A percentile compares a stretch with the other conserved stretches of the same genome.
Conservation (phyloP, 2,797 vertebrate species). For the Labroides dimidiatus region DNA sequence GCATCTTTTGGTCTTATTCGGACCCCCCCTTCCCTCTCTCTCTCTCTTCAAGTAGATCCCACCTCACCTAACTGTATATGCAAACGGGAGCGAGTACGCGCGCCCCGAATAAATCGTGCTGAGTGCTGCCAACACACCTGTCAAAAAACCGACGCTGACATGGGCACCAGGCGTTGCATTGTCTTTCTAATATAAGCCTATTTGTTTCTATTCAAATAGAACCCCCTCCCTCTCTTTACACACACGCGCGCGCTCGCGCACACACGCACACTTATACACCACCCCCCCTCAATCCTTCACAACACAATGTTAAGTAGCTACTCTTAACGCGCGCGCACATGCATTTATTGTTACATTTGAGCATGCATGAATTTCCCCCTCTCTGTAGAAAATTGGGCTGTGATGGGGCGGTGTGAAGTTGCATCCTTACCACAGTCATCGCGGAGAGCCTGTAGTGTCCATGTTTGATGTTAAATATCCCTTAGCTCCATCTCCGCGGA, state of each 20-base stretch:
- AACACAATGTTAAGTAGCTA: slow-evolving; percentile 52
- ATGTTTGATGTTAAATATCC: slow-evolving; percentile 73
- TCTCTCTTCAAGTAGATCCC: slow-evolving; percentile 37
- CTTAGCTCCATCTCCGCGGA: slow-evolving; percentile 70
- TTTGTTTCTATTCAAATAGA: slow-evolving; percentile 51
- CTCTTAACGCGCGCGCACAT: slow-evolving; percentile 38
- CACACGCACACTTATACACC: slow-evolving; percentile 8
- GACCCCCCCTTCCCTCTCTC: slow-evolving; percentile 28
- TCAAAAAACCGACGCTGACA: slow-evolving; percentile 66
- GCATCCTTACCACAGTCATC: slow-evolving; percentile 81
- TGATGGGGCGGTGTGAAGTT: slow-evolving; percentile 76
- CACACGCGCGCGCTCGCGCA: slow-evolving; percentile 12
- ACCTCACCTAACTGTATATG: slow-evolving; percentile 64
- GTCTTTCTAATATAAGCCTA: slow-evolving; percentile 47
- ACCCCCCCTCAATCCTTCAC: slow-evolving; percentile 49
- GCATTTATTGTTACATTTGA: slow-evolving; percentile 28
- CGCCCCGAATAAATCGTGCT: slow-evolving; percentile 70
- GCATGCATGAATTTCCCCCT: slow-evolving; percentile 37
- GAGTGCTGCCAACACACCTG: slow-evolving; percentile 76
- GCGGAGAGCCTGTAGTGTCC: slow-evolving; percentile 68
- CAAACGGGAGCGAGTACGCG: slow-evolving; percentile 65
- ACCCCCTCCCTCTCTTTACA: slow-evolving; percentile 5
- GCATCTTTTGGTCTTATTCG: slow-evolving; percentile 45
- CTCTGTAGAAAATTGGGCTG: slow-evolving; percentile 59
- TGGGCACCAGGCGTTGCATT: slow-evolving; percentile 49